Base-by-base conservation (phyloP, 2,797 vertebrate genomes). In the Phrynocephalus forsythii region DNA sequence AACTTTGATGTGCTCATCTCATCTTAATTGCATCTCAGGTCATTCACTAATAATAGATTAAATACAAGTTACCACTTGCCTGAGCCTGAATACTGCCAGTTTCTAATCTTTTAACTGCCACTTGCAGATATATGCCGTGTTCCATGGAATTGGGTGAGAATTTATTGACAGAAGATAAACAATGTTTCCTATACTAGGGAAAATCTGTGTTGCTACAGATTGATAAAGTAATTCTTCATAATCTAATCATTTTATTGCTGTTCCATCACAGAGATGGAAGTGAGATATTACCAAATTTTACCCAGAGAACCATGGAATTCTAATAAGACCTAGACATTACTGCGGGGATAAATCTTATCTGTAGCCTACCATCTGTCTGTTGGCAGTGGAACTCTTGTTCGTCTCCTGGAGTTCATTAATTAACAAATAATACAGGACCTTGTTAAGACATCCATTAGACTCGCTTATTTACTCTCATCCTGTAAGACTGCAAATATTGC, bases 21-120 rank as follows among this genome's bases (percentile, higher is more conserved):
- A 52, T 10, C 9, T 88, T 44, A 84, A 63, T 24, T 15, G 48
- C 24, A 33, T 44, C 79, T 63, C 48, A 82, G 86, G 28, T 30
- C 18, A 13, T 89, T 86, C 80, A 9, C 75, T 56, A 13, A 56
- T 56, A 85, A 85, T 80, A n/a, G 85, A 84, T 73, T 87, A 6
- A 7, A n/a, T 18, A 8, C 26, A 16, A 50, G 50, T 82, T 48
- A 82, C 30, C 38, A 22, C 28, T 56, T 87, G 72, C 33, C 38
- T 82, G 28, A 48, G 5, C 63, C 44, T 28, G 68, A 33, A 20
- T 24, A 44, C 33, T 33, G 44, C n/a, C n/a, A 26, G 4, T 87
- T 33, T 82, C 38, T 38, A 77, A 6, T 79, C 22, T 18, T 48
- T 66, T 18, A 26, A 78, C 26, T 86, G 66, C 50, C 8, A 67